phyloP scores from a whole-genome alignment of 2,888 invertebrate genomes.

The Drosophila monieri region DNA sequence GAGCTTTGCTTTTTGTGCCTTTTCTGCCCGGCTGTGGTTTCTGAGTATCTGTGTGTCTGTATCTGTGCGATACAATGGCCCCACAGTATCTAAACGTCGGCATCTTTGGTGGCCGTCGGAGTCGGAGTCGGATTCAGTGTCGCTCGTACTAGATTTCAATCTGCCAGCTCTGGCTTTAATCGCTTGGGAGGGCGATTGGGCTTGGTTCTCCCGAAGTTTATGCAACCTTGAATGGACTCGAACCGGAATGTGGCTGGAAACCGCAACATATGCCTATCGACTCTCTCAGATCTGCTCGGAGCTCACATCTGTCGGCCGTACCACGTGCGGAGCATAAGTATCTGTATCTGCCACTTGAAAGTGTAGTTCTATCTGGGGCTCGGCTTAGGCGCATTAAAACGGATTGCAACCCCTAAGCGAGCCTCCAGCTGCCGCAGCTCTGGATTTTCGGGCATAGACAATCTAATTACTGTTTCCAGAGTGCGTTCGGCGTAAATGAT shows the following conservation, averaged over 20 bases:
- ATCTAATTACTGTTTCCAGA: constrained; percentile 68
- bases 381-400: constrained; percentile 63
- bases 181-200: constrained; percentile 22
- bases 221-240: constrained; percentile 53
- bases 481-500: constrained; percentile 77
- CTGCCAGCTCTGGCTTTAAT: constrained; percentile 60
- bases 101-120: constrained; percentile 70
- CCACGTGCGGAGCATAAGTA: constrained; percentile 28
- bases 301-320: constrained; percentile 35
- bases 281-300: constrained; percentile 9
- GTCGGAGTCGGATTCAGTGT: constrained; percentile 11
- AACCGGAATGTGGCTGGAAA: constrained; percentile 47
- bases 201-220: constrained; percentile 46
- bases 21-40: not conserved
- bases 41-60: constrained; percentile 9
- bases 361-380: constrained; percentile 32
- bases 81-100: constrained; percentile 65
- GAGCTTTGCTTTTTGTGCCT: not conserved
- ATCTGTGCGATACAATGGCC: constrained; percentile 30
- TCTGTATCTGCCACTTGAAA: constrained; percentile 8
- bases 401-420: constrained; percentile 63
- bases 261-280: constrained; percentile 44
- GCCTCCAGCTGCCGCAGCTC: constrained; percentile 39
- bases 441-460: constrained; percentile 66
- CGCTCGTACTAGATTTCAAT: constrained; percentile 65